Evolutionary conservation across 2,888 invertebrate genomes (phyloP), one percentile per base, ranked within the genome.

Genomic region (Cyaniris semiargus): DNA sequence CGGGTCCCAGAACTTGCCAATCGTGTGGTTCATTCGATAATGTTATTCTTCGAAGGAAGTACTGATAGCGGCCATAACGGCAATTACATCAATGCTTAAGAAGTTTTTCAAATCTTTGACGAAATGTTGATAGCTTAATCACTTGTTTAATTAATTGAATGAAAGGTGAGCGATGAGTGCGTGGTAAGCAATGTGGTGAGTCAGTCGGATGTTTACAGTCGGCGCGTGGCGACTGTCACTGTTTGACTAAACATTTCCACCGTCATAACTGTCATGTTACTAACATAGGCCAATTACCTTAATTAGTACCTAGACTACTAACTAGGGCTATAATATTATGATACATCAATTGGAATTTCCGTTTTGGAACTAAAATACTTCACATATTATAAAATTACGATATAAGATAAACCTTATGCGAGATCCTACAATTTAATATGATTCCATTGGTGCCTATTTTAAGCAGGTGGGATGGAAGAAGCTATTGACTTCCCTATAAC

Each of bases 151-250:
- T 48, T 48, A 15, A 18, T 18, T 18, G 53, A 53, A 53, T 53
- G 53, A 53, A 53, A 53, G 53, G 53, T 53, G 53, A 18, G 53
- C 18, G 53, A 53, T 53, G 53, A 53, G 53, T 53, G 18, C 3
- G 27, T 66, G 66, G 66, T 31, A 15, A 66, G 66, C 1, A 27
- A 66, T 31, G 27, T 66, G 66, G 15, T 89, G 89, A 90, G 81
- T 90, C 89, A 90, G 83, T 15, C 1, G 15, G 48, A 80, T 93
- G 92, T 93, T 93, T 93, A 85, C 83, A 83, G 82, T 82, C 83
- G 90, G 90, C 93, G 90, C 93, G 93, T 93, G 93, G 88, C 93
- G 27, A 89, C 89, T 88, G 89, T 91, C 88, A 85, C 83, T 85
- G 90, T 92, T 90, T 89, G 89, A 88, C 87, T 84, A 90, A 89